phyloP scores from a whole-genome alignment of 2,888 invertebrate genomes.

The Lysandra bellargus region DNA sequence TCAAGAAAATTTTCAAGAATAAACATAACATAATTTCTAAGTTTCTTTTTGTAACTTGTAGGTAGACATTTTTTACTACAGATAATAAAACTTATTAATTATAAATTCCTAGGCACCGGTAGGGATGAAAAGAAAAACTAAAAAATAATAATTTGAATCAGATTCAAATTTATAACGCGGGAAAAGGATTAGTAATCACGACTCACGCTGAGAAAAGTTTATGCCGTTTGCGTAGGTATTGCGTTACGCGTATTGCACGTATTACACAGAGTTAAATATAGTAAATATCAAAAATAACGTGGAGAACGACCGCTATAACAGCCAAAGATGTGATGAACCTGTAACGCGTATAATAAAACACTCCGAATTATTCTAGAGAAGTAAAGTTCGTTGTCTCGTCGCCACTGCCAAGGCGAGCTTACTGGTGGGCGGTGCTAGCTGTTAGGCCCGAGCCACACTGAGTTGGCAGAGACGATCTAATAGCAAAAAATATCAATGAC shows the following conservation, averaged over 20 bases:
- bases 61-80: too few relatives aligned
- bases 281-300: conserved; percentile 26
- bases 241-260: background rate
- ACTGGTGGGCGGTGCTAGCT: conserved; percentile 42
- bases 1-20: too few relatives aligned
- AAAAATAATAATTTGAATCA: background rate
- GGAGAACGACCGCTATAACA: conserved; percentile 29
- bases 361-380: conserved; percentile 56
- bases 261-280: background rate
- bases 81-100: too few relatives aligned
- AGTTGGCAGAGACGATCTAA: background rate
- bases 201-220: background rate
- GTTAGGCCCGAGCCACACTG: background rate
- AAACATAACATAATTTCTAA: too few relatives aligned
- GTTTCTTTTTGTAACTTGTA: too few relatives aligned
- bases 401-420: conserved; percentile 67
- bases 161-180: background rate
- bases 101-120: too few relatives aligned
- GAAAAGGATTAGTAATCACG: conserved; percentile 6
- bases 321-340: conserved; percentile 43
- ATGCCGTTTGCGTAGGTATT: conserved; percentile 2
- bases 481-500: too few relatives aligned
- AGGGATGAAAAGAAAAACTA: too few relatives aligned
- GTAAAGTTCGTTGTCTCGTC: conserved; percentile 63
- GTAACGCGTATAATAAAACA: conserved; percentile 46